Base-by-base conservation (phyloP, 2,888 invertebrate species). In the Crocallis elinguaria region DNA sequence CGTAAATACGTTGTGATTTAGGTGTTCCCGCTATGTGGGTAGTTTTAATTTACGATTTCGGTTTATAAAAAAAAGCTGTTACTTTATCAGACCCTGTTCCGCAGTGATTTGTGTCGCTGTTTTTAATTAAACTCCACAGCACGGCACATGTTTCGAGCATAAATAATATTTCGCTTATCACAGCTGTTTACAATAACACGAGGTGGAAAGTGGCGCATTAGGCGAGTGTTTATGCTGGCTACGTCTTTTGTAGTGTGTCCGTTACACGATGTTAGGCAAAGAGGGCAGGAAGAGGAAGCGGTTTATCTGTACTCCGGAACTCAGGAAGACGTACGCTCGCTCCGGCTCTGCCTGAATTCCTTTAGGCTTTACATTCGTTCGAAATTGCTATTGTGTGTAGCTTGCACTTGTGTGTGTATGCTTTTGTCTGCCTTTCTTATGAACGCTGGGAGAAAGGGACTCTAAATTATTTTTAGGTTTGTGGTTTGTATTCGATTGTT, bases 281-380 rank as follows among this genome's bases (percentile, higher is more conserved):
- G 83, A n/a, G 86, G 84, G 81, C 87, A 84, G 90, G 90, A 90
- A 90, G 58, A 54, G 90, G 90, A 90, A 88, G 87, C 86, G 84
- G 89, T 90, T 88, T 90, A 88, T 90, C 90, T 89, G 83, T 72
- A 77, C 82, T 76, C 86, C 88, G 88, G 89, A 90, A 88, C 80
- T 75, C 84, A 82, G 86, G 87, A 86, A 86, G 86, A 86, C 86
- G 86, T 81, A 82, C 82, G 80, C 81, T 71, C 79, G 76, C 84
- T 72, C 77, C 79, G 77, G 73, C 66, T 59, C 64, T 44, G 66
- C 61, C 75, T 77, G 78, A 67, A 86, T 86, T 86, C 86, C 86
- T 86, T 84, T 84, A 80, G 82, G 81, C 80, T 82, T 82, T 77
- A 77, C 80, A 81, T 77, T 84, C 70, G 73, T 69, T 78, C 73